These are phyloP conservation scores for Luehdorfia chinensis DNA, from an alignment of 1,140 invertebrate species.

Conservation along the genomic window DNA sequence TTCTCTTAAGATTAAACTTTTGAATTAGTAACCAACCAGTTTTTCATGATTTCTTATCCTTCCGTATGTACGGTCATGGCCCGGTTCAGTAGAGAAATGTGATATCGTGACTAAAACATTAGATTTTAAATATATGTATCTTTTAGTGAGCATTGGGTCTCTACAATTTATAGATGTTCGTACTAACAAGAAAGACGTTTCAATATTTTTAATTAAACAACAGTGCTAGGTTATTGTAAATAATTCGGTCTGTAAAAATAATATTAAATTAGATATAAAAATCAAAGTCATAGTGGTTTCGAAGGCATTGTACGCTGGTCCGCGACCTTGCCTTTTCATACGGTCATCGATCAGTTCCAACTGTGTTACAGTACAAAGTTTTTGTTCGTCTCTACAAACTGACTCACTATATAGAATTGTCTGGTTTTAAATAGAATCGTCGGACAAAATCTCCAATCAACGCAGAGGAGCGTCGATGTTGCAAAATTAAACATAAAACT, in stretches of 20 bases:
- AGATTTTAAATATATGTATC: too few relatives aligned
- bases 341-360: conserved; percentile 54
- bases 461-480: conserved; percentile 6
- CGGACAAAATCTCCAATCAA: conserved; percentile 37
- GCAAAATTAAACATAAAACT: conserved; percentile 11
- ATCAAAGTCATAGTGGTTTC: conserved; percentile 21
- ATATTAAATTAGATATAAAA: too few relatives aligned
- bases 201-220: too few relatives aligned
- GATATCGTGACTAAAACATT: too few relatives aligned
- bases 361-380: conserved; percentile 32
- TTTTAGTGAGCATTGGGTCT: too few relatives aligned
- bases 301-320: conserved; percentile 56
- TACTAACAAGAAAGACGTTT: too few relatives aligned
- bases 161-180: too few relatives aligned
- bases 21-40: conserved; percentile 16
- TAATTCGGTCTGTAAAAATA: too few relatives aligned
- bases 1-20: conserved; percentile 14
- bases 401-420: conserved; percentile 51
- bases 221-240: too few relatives aligned
- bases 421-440: conserved; percentile 49
- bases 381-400: conserved; percentile 35
- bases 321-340: conserved; percentile 57
- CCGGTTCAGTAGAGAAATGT: conserved; percentile 7
- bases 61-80: neutral
- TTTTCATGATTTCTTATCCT: neutral